Base-by-base conservation (phyloP, 2,888 invertebrate species). In the Tinea semifulvella region DNA sequence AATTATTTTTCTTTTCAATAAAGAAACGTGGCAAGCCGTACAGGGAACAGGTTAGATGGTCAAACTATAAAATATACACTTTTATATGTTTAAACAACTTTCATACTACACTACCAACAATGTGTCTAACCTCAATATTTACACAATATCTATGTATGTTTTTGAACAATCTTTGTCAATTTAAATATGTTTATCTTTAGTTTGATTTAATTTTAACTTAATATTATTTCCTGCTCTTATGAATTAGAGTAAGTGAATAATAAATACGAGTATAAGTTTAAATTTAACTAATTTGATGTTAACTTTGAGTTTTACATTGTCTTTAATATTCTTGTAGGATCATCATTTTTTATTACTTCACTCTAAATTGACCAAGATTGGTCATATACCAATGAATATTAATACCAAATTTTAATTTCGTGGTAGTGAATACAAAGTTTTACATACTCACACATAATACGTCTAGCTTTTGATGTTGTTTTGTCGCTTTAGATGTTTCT, bases 1-100 rank as follows among this genome's bases (percentile, higher is more conserved):
- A 40, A 13, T 70, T 67, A 69, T 65, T 66, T 72, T 76, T 80
- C 72, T 77, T 81, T 75, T 76, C 79, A 77, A 75, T 80, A 77
- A 85, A 85, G 85, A 84, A 84, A 83, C 85, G 85, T 71, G 87
- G 86, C 75, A 90, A 91, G 82, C 86, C 89, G 75, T 91, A 89
- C 81, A 87, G 87, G 67, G 84, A 89, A 85, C 89, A 91, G 90
- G 91, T 91, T 86, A 88, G 88, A 70, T 54, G 61, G 66, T 73
- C 62, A 63, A 68, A 62, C 59, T 76, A 60, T 43, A 75, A 76
- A 69, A 75, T 75, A 64, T 65, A 56, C 58, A 60, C 26, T 63
- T 62, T 52, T 67, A 55, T 58, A 68, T 77, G 25, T 56, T 43
- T 54, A 51, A 55, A 56, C 50, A 53, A 57, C 6, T 58, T 56